These are phyloP conservation scores for Myotis myotis DNA, from an alignment of 2,797 vertebrate genomes.

Conservation along the genomic window DNA sequence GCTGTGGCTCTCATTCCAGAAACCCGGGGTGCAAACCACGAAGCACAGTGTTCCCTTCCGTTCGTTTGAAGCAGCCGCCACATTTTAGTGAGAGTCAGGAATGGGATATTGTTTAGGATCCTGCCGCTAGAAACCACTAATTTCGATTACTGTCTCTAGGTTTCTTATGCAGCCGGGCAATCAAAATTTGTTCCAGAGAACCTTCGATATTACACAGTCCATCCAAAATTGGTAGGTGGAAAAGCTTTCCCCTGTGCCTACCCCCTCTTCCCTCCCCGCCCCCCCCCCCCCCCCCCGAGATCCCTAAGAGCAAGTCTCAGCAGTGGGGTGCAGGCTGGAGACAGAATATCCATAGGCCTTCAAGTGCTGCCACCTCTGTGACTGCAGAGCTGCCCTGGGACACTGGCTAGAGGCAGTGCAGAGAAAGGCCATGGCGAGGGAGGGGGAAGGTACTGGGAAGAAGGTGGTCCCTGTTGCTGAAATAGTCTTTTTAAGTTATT, in stretches of 20 bases:
- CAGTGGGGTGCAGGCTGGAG: neutral
- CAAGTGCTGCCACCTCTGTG: neutral
- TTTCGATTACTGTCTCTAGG: conserved; percentile 54
- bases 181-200: conserved; percentile 68
- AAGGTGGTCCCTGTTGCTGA: neutral
- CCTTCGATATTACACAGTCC: conserved; percentile 32
- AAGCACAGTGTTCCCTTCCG: neutral
- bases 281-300: accelerated
- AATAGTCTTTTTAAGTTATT: neutral
- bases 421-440: neutral
- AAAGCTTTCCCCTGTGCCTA: neutral
- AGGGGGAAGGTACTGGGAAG: neutral
- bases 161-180: neutral
- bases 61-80: neutral
- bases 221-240: conserved; percentile 75
- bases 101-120: neutral
- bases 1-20: neutral
- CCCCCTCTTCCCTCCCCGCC: too few species aligned
- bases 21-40: neutral
- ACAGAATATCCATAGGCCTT: neutral
- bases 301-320: neutral
- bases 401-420: neutral
- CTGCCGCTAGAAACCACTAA: conserved; percentile 6
- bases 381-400: neutral
- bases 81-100: neutral